A percentile compares a stretch with the other conserved stretches of the same genome.
Evolutionary conservation across 2,797 vertebrate genomes (phyloP).

Genomic region (Mionectes olivaceus): DNA sequence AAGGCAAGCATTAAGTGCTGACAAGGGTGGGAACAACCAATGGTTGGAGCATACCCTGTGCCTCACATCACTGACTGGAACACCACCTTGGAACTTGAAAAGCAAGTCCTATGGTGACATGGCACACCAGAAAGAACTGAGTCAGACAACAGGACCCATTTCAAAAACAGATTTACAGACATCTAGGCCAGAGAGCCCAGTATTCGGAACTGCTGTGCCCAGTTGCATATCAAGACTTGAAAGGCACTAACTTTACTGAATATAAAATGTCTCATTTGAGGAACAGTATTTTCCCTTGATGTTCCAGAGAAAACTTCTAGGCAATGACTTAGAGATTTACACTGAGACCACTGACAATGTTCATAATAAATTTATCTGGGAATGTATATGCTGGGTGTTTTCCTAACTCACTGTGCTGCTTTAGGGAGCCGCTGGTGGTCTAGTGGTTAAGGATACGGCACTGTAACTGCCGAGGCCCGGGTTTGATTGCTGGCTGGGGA

Average conservation of each 20-base stretch:
- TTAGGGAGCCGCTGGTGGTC: too few species aligned
- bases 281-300: neutral
- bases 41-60: neutral
- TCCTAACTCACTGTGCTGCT: neutral
- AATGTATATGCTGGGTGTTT: neutral
- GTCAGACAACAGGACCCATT: neutral
- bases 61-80: neutral
- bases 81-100: neutral
- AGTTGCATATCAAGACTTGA: neutral
- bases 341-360: neutral
- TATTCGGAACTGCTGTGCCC: neutral
- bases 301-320: neutral
- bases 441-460: too few species aligned
- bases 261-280: neutral
- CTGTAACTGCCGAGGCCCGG: too few species aligned
- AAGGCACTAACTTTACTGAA: neutral
- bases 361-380: slow-evolving; percentile 52
- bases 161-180: neutral
- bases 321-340: neutral
- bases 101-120: neutral
- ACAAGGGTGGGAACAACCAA: neutral
- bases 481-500: too few species aligned
- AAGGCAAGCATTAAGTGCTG: neutral
- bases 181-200: neutral
- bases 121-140: neutral